Base-by-base conservation (phyloP, 92 coral and sea anemone species). In the Micromussa lordhowensis region DNA sequence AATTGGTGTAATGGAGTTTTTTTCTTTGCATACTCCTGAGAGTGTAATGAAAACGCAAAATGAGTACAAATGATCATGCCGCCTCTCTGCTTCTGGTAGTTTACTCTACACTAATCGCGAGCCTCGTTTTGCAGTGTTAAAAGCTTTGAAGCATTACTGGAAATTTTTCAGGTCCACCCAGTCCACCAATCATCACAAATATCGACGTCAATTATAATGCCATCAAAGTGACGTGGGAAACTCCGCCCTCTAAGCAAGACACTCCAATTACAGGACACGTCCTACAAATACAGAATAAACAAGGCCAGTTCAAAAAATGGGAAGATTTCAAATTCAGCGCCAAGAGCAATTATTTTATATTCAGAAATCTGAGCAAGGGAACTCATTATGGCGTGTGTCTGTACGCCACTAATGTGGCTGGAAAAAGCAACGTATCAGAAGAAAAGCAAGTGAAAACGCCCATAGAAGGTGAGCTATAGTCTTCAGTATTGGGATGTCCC, bases 401-500 rank as follows among this genome's bases (percentile, higher is more conserved):
- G 79, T 72, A 49, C n/a, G 87, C 87, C 34, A 83, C 55, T 54
- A 83, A 83, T 54, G 80, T 83, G 64, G 87, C 80, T 54, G 87
- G 87, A 30, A 48, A 35, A 53, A 83, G 87, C 80, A 83, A 83
- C 74, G 57, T 68, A 1, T 83, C 87, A 3, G 55, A 13, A 2
- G 70, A 31, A 83, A 54, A 53, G 26, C 68, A 53, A 53, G 35
- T 83, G 19, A 54, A 72, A 55, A 83, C 78, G 32, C 87, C 22
- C 7, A 21, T 4, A 15, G 49, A 71, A n/a, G 87, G 87, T 83
- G 16, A 83, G 87, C 54, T 55, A 8, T 1, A 21, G 68, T 59
- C 28, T 59, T 59, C 11, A 59, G 22, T 24, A 15, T 61, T 4
- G 68, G 2, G 28, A 61, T 24, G 22, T 15, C 5, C 64, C 4